Evolutionary conservation across 2,888 invertebrate genomes (phyloP).

Genomic region (Perdita meconis): DNA sequence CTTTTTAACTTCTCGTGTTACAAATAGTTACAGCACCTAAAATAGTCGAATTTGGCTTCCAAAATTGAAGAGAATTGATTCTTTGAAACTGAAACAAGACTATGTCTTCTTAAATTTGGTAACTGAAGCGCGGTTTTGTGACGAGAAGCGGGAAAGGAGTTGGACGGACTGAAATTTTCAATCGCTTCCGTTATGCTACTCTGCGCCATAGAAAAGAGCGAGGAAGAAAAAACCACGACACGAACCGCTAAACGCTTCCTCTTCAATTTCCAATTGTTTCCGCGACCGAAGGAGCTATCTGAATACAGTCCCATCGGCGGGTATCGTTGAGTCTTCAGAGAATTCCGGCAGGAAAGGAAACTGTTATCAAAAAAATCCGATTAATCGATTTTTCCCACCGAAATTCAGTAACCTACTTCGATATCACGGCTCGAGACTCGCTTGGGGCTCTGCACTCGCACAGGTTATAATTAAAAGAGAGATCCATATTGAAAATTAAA

Average conservation of each 20-base stretch:
- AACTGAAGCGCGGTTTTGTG: slow-evolving; percentile 21
- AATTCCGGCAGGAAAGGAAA: slow-evolving; percentile 13
- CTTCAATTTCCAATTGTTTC: slow-evolving; percentile 46
- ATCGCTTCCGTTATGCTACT: background rate
- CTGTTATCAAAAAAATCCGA: slow-evolving; percentile 32
- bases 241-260: slow-evolving; percentile 25
- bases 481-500: slow-evolving; percentile 1
- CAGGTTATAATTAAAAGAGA: background rate
- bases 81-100: too few relatives aligned
- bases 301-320: background rate
- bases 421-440: background rate
- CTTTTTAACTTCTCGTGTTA: too few relatives aligned
- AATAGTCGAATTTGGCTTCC: too few relatives aligned
- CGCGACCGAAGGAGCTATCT: slow-evolving; percentile 6
- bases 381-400: slow-evolving; percentile 14
- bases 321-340: background rate
- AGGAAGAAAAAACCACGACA: slow-evolving; percentile 7
- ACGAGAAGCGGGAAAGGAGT: too few relatives aligned
- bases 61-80: too few relatives aligned
- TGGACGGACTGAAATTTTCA: slow-evolving; percentile 30
- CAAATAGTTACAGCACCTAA: too few relatives aligned
- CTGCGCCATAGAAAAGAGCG: background rate
- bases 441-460: background rate
- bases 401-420: slow-evolving; percentile 23
- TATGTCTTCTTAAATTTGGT: too few relatives aligned